These are phyloP conservation scores for Ophraella communa DNA, from an alignment of 2,888 invertebrate genomes.

Conservation along the genomic window DNA sequence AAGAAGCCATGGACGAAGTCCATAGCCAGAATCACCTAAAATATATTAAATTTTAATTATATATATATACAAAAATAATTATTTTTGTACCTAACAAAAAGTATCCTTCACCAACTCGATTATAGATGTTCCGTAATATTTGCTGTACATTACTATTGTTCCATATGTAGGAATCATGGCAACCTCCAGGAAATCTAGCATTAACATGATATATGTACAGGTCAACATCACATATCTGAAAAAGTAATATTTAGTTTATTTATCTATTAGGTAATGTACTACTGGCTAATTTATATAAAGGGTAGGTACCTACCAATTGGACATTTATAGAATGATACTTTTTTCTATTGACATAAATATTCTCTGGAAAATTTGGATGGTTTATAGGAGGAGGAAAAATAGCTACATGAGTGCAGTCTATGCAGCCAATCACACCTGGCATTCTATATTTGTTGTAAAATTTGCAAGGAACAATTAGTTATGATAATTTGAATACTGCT, in stretches of 20 bases:
- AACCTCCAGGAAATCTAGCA: constrained; percentile 5
- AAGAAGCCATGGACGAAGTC: no score
- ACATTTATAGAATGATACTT: not conserved
- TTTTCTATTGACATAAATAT: constrained; percentile 1
- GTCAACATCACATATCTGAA: constrained; percentile 5
- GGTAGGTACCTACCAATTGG: not conserved
- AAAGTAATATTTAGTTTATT: constrained; percentile 2
- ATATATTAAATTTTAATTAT: no score
- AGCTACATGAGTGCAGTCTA: not conserved
- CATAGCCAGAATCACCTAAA: no score
- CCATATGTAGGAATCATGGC: constrained; percentile 4
- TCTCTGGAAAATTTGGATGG: not conserved
- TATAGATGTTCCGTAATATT: no score
- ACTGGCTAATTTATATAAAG: not conserved
- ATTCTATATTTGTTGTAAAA: no score
- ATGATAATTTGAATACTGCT: no score
- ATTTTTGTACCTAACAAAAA: no score
- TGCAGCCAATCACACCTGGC: no score
- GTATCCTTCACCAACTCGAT: no score
- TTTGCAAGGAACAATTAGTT: no score
- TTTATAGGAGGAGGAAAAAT: not conserved
- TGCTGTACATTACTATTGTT: not conserved
- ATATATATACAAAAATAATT: no score
- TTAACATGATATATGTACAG: no score
- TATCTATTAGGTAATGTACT: constrained; percentile 2